Conservation (phyloP, 2,888 invertebrate species). For the Linnaemya tessellans region DNA sequence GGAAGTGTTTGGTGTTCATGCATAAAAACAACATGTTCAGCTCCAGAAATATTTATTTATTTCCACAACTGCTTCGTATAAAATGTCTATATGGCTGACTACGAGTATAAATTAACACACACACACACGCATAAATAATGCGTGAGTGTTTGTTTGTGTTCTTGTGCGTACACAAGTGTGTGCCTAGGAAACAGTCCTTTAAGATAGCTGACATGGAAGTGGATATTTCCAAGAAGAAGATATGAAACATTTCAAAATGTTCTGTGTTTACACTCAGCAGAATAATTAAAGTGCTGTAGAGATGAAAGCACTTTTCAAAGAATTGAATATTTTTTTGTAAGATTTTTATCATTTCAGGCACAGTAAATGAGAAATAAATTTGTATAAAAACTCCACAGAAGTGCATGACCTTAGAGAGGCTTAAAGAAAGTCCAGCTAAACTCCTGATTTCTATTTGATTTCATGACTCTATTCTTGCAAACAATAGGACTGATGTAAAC, state of each 20-base stretch:
- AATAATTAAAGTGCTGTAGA: conserved; percentile 24
- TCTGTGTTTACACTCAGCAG: conserved; percentile 36
- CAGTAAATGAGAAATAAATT: background rate
- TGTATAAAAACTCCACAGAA: no score
- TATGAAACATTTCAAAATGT: conserved; percentile 12
- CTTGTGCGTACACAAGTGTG: background rate
- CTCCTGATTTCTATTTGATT: no score
- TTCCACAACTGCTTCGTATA: conserved; percentile 2
- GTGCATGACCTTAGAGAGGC: no score
- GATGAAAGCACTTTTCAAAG: background rate
- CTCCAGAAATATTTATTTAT: conserved; percentile 30
- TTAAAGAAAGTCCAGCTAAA: no score
- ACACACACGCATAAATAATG: background rate
- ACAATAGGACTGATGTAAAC: no score
- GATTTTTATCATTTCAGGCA: background rate
- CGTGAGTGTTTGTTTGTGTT: background rate
- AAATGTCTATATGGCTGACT: conserved; percentile 9
- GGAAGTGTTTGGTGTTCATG: conserved; percentile 64
- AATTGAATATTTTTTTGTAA: background rate
- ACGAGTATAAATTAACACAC: conserved; percentile 25
- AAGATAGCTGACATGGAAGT: conserved; percentile 20
- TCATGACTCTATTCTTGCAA: no score
- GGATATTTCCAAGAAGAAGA: conserved; percentile 8
- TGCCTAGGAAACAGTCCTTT: conserved; percentile 19
- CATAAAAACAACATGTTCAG: conserved; percentile 57